Percentiles rank a stretch among this genome's conserved stretches.
These are phyloP conservation scores for Cebidichthys violaceus DNA, from an alignment of 2,113 vertebrate species.

Conservation along the genomic window DNA sequence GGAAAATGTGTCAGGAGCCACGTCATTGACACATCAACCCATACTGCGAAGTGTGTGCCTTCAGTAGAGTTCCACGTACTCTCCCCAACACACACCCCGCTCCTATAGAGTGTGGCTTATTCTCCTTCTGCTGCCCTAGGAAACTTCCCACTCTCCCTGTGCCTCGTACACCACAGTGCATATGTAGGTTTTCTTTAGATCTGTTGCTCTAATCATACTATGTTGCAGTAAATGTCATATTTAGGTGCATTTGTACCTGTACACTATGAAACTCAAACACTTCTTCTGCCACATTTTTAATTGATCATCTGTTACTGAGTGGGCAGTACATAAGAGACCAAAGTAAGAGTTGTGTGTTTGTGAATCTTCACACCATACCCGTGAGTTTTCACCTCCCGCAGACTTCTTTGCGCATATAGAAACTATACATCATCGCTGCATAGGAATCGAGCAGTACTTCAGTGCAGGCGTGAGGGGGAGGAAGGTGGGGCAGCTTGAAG, in stretches of 20 bases:
- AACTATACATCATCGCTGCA: constrained; percentile 38
- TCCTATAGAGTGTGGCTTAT: constrained; percentile 44
- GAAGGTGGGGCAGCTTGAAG: constrained; percentile 3
- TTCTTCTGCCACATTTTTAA: constrained; percentile 11
- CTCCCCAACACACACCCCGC: not conserved
- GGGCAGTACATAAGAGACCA: constrained; percentile 42
- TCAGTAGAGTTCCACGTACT: constrained; percentile 25
- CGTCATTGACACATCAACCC: constrained; percentile 5
- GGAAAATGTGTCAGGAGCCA: constrained; percentile 24
- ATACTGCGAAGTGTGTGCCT: not conserved
- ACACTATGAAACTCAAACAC: constrained; percentile 9
- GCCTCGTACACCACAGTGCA: constrained; percentile 36
- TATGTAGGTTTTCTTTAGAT: constrained; percentile 6
- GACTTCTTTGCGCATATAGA: constrained; percentile 15
- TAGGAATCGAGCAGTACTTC: not conserved
- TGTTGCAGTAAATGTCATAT: not conserved
- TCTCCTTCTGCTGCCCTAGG: constrained; percentile 36
- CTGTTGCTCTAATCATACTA: not conserved
- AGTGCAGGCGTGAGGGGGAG: not conserved
- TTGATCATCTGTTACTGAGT: constrained; percentile 52
- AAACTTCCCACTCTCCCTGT: constrained; percentile 54
- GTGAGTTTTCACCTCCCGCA: constrained; percentile 58
- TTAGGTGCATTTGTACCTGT: not conserved
- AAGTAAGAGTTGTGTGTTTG: constrained; percentile 51
- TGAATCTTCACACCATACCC: constrained; percentile 51